These are phyloP conservation scores for Hippocampus mohnikei DNA, from an alignment of 2,113 vertebrate genomes.

Conservation along the genomic window DNA sequence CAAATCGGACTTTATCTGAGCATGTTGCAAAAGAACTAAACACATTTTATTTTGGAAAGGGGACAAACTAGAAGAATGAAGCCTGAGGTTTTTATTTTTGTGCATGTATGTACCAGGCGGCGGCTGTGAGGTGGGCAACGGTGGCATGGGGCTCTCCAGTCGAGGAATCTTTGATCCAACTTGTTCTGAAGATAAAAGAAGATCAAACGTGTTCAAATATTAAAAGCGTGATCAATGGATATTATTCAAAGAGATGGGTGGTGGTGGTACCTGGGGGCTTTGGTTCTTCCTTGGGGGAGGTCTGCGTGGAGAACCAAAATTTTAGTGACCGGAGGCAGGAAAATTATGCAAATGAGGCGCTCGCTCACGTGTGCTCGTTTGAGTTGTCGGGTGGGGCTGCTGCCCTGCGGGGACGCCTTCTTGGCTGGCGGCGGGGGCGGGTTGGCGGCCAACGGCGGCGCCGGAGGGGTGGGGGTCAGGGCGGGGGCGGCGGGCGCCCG, in stretches of 20 bases:
- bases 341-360: neutral
- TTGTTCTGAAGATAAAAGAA: constrained; percentile 77
- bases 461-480: constrained; percentile 54
- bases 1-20: no score
- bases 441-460: constrained; percentile 42
- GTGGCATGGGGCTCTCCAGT: constrained; percentile 88
- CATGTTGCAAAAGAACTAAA: no score
- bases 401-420: constrained; percentile 87
- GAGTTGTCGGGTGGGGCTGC: constrained; percentile 84
- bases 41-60: no score
- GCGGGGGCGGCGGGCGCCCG: constrained; percentile 29
- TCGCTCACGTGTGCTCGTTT: constrained; percentile 85
- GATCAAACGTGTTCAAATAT: neutral
- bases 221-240: neutral
- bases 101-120: constrained; percentile 79
- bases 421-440: constrained; percentile 77
- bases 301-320: constrained; percentile 58
- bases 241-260: no score
- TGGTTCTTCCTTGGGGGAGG: constrained; percentile 92
- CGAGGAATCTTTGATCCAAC: constrained; percentile 89
- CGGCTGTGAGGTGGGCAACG: constrained; percentile 84
- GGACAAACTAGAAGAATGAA: no score
- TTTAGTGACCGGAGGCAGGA: neutral
- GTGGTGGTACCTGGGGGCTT: constrained; percentile 80
- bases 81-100: no score